Evolutionary conservation across 1,140 invertebrate species (phyloP), one percentile per base, ranked within the genome.

Genomic region (Neotoxoptera formosana): DNA sequence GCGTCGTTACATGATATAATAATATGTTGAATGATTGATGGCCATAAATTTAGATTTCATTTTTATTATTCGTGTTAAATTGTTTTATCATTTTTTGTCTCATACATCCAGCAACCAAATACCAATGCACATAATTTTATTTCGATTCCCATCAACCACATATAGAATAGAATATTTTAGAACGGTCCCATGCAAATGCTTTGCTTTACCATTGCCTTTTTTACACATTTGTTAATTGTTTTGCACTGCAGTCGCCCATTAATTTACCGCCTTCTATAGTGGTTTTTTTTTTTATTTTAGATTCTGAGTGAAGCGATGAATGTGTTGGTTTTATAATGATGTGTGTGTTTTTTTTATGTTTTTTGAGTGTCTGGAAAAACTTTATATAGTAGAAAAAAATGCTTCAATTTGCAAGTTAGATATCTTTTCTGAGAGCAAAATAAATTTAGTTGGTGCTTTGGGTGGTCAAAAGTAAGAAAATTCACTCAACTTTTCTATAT

Each of bases 41-140:
- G 7, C 11, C 17, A n/a, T n/a, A 76, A 76, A 76, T 76, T 41
- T 30, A 76, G 6, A 76, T 76, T 76, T n/a, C 14, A 14, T 76
- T 76, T 76, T n/a, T n/a, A 76, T 76, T n/a, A 76, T 76, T n/a
- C n/a, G 14, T 76, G 60, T 76, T n/a, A n/a, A n/a, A 76, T n/a
- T 76, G n/a, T 76, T 76, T 76, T 17, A n/a, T 76, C 14, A 76
- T 76, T 76, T 76, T 67, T 76, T 67, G n/a, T n/a, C 60, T n/a
- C 30, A n/a, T 76, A n/a, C 11, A n/a, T 67, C 60, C 30, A 67
- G 4, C 30, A 3, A n/a, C 30, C 30, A n/a, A n/a, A 4, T n/a
- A 67, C 9, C 4, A 7, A 30, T 9, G 7, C 30, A 76, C 30
- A 23, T 11, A 17, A 53, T 76, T 76, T n/a, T 76, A 76, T 76